Evolutionary conservation across 2,797 vertebrate species (phyloP).

Genomic region (Siniperca scherzeri): DNA sequence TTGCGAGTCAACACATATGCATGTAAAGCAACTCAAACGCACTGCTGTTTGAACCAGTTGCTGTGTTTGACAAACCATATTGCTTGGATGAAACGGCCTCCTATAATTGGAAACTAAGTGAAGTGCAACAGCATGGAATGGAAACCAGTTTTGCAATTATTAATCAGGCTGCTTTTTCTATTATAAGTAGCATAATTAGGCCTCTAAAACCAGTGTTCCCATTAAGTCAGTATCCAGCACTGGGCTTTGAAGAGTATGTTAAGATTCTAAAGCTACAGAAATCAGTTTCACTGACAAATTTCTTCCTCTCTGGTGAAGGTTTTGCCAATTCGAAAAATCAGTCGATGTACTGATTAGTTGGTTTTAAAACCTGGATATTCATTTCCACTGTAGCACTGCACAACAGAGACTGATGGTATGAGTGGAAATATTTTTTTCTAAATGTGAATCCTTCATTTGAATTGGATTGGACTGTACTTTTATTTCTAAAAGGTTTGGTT

Average conservation of each 20-base stretch:
- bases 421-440: too few species aligned
- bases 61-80: background rate
- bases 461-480: too few species aligned
- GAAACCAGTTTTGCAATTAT: constrained; percentile 5
- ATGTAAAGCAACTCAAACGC: background rate
- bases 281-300: background rate
- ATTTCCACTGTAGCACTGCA: background rate
- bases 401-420: too few species aligned
- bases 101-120: background rate
- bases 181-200: background rate
- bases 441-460: too few species aligned
- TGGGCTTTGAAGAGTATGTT: background rate
- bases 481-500: too few species aligned
- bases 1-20: background rate
- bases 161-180: background rate
- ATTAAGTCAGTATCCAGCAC: background rate
- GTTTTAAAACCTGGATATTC: background rate
- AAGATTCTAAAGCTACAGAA: background rate
- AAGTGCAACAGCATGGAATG: background rate
- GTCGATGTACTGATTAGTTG: background rate
- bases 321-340: background rate
- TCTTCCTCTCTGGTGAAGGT: background rate
- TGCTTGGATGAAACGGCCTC: background rate
- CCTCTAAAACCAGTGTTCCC: background rate
- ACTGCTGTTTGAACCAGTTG: background rate